Conservation (phyloP, 2,113 vertebrate species). For the Probosciger aterrimus region DNA sequence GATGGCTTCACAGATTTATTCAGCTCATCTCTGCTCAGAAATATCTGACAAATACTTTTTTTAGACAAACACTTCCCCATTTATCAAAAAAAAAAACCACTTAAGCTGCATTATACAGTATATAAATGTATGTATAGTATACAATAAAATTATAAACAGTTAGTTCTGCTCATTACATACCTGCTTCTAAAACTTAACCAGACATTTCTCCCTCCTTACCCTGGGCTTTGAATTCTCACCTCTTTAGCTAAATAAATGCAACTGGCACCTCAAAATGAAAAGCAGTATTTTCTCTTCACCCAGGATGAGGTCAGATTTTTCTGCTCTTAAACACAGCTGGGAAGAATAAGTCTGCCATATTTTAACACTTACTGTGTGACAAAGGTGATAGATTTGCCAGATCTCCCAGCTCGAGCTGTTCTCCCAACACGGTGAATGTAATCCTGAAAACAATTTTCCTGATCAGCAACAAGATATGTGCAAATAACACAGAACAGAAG, state of each 20-base stretch:
- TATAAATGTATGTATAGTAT: neutral
- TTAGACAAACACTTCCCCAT: neutral
- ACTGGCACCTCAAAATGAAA: neutral
- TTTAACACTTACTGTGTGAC: slow-evolving; percentile 89
- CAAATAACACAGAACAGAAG: neutral
- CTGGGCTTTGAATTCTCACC: neutral
- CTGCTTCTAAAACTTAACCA: neutral
- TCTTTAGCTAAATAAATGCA: neutral
- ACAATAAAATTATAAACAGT: neutral
- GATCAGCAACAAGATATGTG: neutral
- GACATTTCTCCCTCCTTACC: neutral
- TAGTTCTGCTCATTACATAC: neutral
- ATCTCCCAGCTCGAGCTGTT: slow-evolving; percentile 92
- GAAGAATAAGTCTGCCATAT: neutral
- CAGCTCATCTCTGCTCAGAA: neutral
- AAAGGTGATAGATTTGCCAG: slow-evolving; percentile 96
- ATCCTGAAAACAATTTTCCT: slow-evolving; percentile 79
- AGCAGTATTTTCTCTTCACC: neutral
- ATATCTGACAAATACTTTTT: neutral
- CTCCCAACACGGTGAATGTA: slow-evolving; percentile 97
- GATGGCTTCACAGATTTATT: neutral
- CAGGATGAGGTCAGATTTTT: neutral
- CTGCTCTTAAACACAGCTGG: neutral
- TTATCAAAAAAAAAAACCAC: neutral
- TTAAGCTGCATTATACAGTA: neutral